Conservation (phyloP, 1,140 invertebrate species). For the Drosophila arizonae region DNA sequence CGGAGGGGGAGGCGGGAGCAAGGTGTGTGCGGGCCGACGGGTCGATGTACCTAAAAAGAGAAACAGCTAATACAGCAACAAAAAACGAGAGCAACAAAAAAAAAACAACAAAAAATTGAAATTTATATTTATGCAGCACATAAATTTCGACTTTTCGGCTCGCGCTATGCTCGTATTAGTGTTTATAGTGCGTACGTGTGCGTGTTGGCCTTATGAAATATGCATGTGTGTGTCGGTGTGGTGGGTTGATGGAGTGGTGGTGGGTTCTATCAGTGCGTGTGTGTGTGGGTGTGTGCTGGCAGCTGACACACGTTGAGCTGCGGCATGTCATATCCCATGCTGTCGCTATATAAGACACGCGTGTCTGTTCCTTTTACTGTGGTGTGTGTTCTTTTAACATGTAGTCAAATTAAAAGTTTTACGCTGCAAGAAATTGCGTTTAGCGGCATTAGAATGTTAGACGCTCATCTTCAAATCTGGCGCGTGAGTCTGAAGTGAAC, state of each 20-base stretch:
- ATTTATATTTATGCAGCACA: conserved; percentile 80
- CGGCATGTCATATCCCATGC: conserved; percentile 60
- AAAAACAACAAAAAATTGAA: conserved; percentile 57
- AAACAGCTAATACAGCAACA: background rate
- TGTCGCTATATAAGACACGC: conserved; percentile 24
- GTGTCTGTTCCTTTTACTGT: conserved; percentile 3
- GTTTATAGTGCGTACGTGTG: conserved; percentile 59
- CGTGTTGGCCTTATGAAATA: conserved; percentile 43
- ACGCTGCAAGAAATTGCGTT: conserved; percentile 70
- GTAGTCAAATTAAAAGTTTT: conserved; percentile 78
- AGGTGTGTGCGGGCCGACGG: conserved; percentile 4
- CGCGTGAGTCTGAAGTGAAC: background rate
- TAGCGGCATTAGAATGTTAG: conserved; percentile 58
- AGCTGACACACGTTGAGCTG: conserved; percentile 52
- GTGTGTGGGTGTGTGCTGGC: conserved; percentile 30
- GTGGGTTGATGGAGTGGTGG: conserved; percentile 12
- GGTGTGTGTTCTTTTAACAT: conserved; percentile 64
- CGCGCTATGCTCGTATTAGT: conserved; percentile 49
- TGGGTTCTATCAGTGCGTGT: too few species aligned
- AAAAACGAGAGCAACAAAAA: background rate
- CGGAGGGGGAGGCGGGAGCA: background rate
- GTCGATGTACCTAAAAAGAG: conserved; percentile 24
- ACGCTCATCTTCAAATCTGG: conserved; percentile 6
- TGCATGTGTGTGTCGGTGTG: conserved; percentile 31
- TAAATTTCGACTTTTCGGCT: conserved; percentile 76